Percentiles rank a stretch among this genome's conserved stretches.
Evolutionary conservation across 2,113 vertebrate species (phyloP).

Genomic region (Ctenomys sociabilis): DNA sequence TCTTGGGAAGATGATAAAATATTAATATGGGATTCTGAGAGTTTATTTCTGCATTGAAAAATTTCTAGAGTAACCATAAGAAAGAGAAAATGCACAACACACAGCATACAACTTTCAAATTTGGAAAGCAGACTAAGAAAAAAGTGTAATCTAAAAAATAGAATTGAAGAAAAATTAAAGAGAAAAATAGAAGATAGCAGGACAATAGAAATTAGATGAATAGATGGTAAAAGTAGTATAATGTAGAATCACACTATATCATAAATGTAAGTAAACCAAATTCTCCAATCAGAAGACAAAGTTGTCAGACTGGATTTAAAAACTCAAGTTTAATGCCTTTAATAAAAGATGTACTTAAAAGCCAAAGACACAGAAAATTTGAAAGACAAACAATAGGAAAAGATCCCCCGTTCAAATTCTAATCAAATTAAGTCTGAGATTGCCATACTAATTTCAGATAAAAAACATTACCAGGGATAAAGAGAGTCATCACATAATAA

Average conservation of each 20-base stretch:
- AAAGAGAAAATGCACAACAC: background rate
- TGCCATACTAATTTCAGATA: constrained; percentile 37
- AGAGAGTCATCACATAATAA: background rate
- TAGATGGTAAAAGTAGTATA: background rate
- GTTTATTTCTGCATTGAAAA: background rate
- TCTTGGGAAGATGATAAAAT: background rate
- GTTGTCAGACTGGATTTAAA: constrained; percentile 20
- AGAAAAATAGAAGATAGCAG: background rate
- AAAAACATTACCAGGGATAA: constrained; percentile 6
- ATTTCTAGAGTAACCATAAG: background rate
- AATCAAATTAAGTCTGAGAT: constrained; percentile 16
- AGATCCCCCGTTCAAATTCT: background rate
- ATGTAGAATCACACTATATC: background rate
- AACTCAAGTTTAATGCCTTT: constrained; percentile 22
- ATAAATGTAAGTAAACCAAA: background rate
- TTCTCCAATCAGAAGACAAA: constrained; percentile 13
- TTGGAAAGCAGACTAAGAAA: background rate
- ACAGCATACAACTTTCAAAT: background rate
- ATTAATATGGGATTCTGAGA: background rate
- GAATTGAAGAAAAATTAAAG: background rate
- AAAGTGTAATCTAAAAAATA: background rate
- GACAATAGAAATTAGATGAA: background rate
- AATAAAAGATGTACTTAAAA: background rate
- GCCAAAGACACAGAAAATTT: background rate
- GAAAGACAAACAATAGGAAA: constrained; percentile 22